Evolutionary conservation across 35 echinoderm and acorn worm species (phyloP).

Genomic region (Ophioderma brevispina): DNA sequence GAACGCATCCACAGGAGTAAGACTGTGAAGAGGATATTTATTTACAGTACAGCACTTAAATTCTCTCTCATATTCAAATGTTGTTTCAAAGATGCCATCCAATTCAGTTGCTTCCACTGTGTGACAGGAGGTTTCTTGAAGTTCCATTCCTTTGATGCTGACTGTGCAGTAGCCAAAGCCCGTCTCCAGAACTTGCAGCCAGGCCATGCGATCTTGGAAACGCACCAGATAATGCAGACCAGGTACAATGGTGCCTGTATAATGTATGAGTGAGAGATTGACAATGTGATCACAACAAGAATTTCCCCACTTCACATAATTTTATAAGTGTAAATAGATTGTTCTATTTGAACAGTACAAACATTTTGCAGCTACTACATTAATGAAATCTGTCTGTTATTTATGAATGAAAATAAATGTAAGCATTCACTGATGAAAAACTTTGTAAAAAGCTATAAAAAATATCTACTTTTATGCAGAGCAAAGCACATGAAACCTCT

Average conservation of each 20-base stretch:
- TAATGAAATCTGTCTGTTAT: no score
- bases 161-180: slow-evolving; percentile 89
- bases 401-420: no score
- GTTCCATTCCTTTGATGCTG: slow-evolving; percentile 92
- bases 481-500: no score
- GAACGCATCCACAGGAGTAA: slow-evolving; percentile 77
- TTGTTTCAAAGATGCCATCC: slow-evolving; percentile 84
- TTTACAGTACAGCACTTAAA: slow-evolving; percentile 65
- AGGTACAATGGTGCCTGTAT: slow-evolving; percentile 51
- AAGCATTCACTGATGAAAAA: no score
- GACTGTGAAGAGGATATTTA: slow-evolving; percentile 63
- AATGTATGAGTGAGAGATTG: no score
- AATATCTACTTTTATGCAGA: no score
- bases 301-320: no score
- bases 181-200: slow-evolving; percentile 90
- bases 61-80: slow-evolving; percentile 55
- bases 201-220: slow-evolving; percentile 97
- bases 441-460: no score
- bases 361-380: no score
- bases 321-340: no score
- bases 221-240: slow-evolving; percentile 60
- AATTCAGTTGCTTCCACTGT: slow-evolving; percentile 84
- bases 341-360: no score
- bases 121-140: slow-evolving; percentile 98
- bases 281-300: no score